These are phyloP conservation scores for Lasioglossum leucozonium DNA, from an alignment of 2,888 invertebrate genomes.

Conservation along the genomic window DNA sequence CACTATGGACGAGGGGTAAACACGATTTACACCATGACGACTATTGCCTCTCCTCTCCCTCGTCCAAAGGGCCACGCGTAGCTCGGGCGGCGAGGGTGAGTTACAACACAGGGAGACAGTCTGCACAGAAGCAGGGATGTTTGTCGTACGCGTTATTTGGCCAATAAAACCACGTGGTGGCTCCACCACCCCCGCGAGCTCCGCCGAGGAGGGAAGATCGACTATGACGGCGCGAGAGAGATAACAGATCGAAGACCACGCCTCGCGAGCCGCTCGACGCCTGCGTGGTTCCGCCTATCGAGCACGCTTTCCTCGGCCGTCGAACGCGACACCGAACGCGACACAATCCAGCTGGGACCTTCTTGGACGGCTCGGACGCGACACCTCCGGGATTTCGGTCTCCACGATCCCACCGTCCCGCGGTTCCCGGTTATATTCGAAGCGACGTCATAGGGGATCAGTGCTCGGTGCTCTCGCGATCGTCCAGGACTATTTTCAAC, in stretches of 20 bases:
- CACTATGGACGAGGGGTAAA: constrained; percentile 80
- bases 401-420: constrained; percentile 13
- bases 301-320: constrained; percentile 72
- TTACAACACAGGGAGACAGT: constrained; percentile 63
- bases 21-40: constrained; percentile 82
- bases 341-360: constrained; percentile 65
- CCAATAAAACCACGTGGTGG: constrained; percentile 83
- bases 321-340: constrained; percentile 63
- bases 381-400: constrained; percentile 32
- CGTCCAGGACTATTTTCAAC: not conserved
- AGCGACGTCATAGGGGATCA: not conserved
- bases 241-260: constrained; percentile 65
- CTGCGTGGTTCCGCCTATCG: constrained; percentile 77
- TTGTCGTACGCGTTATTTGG: constrained; percentile 83
- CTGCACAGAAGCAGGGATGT: constrained; percentile 75
- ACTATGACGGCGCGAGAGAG: constrained; percentile 53
- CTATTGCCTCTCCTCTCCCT: constrained; percentile 71
- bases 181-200: constrained; percentile 65
- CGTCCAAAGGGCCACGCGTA: constrained; percentile 67
- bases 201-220: constrained; percentile 46
- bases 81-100: constrained; percentile 57
- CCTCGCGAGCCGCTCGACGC: constrained; percentile 71
- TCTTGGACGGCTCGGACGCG: constrained; percentile 42
- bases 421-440: constrained; percentile 14
- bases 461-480: constrained; percentile 13